Evolutionary conservation across 2,888 invertebrate species (phyloP).

Genomic region (Rhagonycha lutea): DNA sequence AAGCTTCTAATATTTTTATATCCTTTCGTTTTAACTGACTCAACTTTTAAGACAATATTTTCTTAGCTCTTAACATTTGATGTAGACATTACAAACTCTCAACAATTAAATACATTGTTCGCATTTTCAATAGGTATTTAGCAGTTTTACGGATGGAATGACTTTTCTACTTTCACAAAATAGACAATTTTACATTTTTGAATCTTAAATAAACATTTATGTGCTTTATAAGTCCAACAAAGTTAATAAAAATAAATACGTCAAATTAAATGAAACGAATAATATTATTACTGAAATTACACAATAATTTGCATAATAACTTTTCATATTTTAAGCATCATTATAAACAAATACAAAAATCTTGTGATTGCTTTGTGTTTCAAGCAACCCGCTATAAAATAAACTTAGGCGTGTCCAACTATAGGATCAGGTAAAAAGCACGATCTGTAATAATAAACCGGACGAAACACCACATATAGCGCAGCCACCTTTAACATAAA

Average conservation of each 20-base stretch:
- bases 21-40: constrained; percentile 22
- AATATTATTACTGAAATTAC: neutral
- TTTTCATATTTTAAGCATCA: constrained; percentile 8
- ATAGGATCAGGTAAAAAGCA: constrained; percentile 18
- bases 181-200: neutral
- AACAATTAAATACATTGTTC: constrained; percentile 31
- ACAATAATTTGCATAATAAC: neutral
- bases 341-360: constrained; percentile 13
- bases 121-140: neutral
- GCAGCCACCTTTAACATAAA: constrained; percentile 5
- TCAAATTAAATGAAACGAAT: neutral
- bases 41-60: constrained; percentile 30
- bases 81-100: constrained; percentile 29
- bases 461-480: constrained; percentile 12
- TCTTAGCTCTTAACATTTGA: constrained; percentile 29
- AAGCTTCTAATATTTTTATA: constrained; percentile 30
- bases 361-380: constrained; percentile 8
- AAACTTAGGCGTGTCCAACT: constrained; percentile 15
- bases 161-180: neutral
- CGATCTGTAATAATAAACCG: constrained; percentile 22
- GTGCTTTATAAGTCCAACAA: neutral
- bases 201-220: neutral
- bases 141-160: neutral
- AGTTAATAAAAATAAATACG: neutral
- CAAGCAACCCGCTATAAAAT: constrained; percentile 13